phyloP scores from a whole-genome alignment of 2,888 invertebrate species.

The Crossocerus cetratus region DNA sequence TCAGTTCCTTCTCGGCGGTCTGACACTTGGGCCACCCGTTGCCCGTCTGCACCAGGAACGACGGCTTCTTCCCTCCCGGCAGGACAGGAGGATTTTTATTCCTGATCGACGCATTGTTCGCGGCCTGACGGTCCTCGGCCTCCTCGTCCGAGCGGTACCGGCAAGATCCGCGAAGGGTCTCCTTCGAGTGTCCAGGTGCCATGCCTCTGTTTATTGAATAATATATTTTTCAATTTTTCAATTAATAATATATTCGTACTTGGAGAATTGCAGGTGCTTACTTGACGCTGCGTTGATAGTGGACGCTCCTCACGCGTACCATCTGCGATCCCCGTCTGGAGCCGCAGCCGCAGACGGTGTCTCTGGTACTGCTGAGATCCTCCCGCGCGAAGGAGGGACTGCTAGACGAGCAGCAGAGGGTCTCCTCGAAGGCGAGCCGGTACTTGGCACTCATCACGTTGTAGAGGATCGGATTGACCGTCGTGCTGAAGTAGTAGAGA shows the following conservation, averaged over 20 bases:
- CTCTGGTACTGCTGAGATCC: conserved; percentile 79
- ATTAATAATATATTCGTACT: too few relatives aligned
- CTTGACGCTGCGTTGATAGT: conserved; percentile 54
- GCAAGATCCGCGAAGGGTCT: conserved; percentile 3
- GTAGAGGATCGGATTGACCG: conserved; percentile 90
- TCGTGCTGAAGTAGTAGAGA: conserved; percentile 83
- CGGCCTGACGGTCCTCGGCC: neutral
- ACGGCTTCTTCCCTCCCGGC: conserved; percentile 44
- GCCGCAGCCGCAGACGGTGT: conserved; percentile 80
- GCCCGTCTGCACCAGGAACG: conserved; percentile 48
- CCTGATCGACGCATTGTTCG: conserved; percentile 1
- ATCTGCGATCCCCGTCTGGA: conserved; percentile 77
- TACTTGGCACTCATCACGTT: conserved; percentile 89
- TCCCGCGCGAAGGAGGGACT: conserved; percentile 75
- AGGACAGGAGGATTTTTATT: neutral
- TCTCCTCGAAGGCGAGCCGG: conserved; percentile 86
- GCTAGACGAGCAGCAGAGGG: conserved; percentile 82
- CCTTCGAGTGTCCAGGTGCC: conserved; percentile 8
- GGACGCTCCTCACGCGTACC: conserved; percentile 76
- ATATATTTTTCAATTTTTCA: neutral
- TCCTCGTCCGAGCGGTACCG: conserved; percentile 23
- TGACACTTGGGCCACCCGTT: conserved; percentile 54
- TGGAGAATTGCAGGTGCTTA: conserved; percentile 33
- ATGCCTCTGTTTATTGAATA: conserved; percentile 28
- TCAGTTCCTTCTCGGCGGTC: conserved; percentile 24